Evolutionary conservation across 2,113 vertebrate genomes (phyloP).

Genomic region (Apodemus sylvaticus): DNA sequence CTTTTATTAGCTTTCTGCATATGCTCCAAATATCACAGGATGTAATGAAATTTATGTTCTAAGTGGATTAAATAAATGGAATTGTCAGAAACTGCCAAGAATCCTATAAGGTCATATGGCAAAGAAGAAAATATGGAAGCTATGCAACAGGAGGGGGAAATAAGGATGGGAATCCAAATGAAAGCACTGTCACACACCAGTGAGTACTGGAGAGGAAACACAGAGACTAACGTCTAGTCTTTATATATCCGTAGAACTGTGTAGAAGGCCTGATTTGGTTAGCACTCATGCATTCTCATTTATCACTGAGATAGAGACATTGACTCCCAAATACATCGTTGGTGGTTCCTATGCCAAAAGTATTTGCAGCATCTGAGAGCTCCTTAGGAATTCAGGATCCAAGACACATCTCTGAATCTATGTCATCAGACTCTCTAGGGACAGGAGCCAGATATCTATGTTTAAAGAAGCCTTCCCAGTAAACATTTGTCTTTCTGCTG

Average conservation of each 20-base stretch:
- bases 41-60: constrained; percentile 12
- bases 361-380: not conserved
- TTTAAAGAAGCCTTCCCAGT: not conserved
- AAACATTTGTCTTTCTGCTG: not conserved
- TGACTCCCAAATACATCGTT: not conserved
- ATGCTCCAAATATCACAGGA: not conserved
- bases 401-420: not conserved
- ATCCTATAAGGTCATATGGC: not conserved
- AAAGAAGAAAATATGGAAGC: constrained; percentile 42
- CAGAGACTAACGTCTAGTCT: not conserved
- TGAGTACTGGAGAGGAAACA: not conserved
- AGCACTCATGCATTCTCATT: not conserved
- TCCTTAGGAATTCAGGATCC: not conserved
- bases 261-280: not conserved
- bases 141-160: not conserved
- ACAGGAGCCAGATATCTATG: not conserved
- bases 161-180: not conserved
- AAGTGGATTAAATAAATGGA: constrained; percentile 13
- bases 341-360: not conserved
- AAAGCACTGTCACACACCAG: not conserved
- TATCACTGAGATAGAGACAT: not conserved
- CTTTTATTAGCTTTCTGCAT: not conserved
- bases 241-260: not conserved
- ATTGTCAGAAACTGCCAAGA: constrained; percentile 38
- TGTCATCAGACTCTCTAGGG: not conserved